Percentiles rank a stretch among this genome's conserved stretches.
phyloP scores from a whole-genome alignment of 2,888 invertebrate genomes.

The Meandrusa payeni region DNA sequence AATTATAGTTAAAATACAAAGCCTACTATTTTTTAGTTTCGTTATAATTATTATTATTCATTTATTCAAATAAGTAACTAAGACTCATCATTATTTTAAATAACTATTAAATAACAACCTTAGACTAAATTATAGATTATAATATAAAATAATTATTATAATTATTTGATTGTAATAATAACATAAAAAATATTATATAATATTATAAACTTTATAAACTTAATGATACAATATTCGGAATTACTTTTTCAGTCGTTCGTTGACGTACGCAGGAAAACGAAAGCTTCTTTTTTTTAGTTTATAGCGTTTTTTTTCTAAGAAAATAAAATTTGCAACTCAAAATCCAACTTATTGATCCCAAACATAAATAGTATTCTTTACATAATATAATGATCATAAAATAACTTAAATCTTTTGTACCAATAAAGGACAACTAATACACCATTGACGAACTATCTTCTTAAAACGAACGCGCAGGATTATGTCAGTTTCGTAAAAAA shows the following conservation, averaged over 20 bases:
- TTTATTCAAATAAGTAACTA: too few species aligned
- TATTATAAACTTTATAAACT: too few species aligned
- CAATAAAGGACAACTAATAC: slow-evolving; percentile 67
- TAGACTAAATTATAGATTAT: too few species aligned
- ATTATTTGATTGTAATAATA: too few species aligned
- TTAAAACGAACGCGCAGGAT: slow-evolving; percentile 72
- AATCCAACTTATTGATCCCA: slow-evolving; percentile 74
- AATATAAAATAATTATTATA: too few species aligned
- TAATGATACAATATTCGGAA: slow-evolving; percentile 63
- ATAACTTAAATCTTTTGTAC: slow-evolving; percentile 74
- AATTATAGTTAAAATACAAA: too few species aligned
- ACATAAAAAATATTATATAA: too few species aligned
- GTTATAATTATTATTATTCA: too few species aligned
- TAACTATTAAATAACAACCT: too few species aligned
- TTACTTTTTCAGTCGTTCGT: slow-evolving; percentile 80
- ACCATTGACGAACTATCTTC: slow-evolving; percentile 48
- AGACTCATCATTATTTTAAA: too few species aligned
- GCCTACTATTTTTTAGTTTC: too few species aligned
- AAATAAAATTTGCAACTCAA: slow-evolving; percentile 71
- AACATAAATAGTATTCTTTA: slow-evolving; percentile 64
- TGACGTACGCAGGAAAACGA: slow-evolving; percentile 61
- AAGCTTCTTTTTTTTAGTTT: slow-evolving; percentile 61
- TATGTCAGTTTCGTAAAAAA: slow-evolving; percentile 65
- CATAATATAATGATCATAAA: slow-evolving; percentile 54
- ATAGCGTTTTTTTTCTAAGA: slow-evolving; percentile 50